Base-by-base conservation (phyloP, 2,113 vertebrate genomes). In the Anhinga rufa region DNA sequence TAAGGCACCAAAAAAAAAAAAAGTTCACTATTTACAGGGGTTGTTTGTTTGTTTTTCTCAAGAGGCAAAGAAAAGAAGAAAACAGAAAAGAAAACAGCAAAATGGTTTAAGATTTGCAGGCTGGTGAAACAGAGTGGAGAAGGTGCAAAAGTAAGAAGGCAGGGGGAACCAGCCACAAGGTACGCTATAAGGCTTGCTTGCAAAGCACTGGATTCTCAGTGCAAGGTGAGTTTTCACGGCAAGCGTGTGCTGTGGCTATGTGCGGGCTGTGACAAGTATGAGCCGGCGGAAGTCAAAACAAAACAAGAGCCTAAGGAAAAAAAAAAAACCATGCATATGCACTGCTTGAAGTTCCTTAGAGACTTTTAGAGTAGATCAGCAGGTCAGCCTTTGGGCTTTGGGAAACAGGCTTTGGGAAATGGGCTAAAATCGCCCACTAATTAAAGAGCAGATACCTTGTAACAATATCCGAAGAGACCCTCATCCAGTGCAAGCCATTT, bases 131-230 rank as follows among this genome's bases (percentile, higher is more conserved):
- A 15, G 29, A 84, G 14, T 7, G 9, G 17, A 61, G 34, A 69
- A 87, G 8, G 40, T 11, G 17, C n/a, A 36, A 62, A 87, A 68
- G 36, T 4, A 36, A 52, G 65, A 75, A 54, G 12, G 15, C 6
- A 9, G 34, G 10, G 62, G 31, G 17, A 81, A 72, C 9, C 21
- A 68, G 22, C 7, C 22, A 29, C 6, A 6, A 28, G 25, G n/a
- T 7, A 26, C 0, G 0, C 26, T 9, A 29, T 10, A 9, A 75
- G 36, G 38, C 2, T 32, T 5, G 38, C 28, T 5, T 19, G 51
- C 78, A 77, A 65, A 82, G 32, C 64, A 38, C 48, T 28, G 22
- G 69, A 51, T 15, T 74, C 25, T 22, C 14, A 10, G n/a, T 2
- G 8, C 40, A 46, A 21, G 2, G 1, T 20, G 38, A 13, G 22